Evolutionary conservation across 2,797 vertebrate genomes (phyloP), one percentile per base, ranked within the genome.

Genomic region (Hypotaenidia okinawae): DNA sequence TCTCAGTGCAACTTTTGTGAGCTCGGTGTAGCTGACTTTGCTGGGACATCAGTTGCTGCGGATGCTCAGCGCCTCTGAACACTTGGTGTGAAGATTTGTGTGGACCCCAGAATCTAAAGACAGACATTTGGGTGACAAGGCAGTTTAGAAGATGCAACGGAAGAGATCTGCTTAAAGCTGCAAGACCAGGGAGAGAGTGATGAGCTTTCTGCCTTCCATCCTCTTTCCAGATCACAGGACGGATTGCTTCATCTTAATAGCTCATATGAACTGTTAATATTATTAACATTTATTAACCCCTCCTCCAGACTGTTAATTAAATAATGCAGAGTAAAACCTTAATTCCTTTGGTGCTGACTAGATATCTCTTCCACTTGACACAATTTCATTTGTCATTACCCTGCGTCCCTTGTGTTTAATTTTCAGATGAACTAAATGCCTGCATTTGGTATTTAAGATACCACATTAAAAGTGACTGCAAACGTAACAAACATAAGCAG

Each of bases 221-320:
- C 33, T 78, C 66, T 84, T 93, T 73, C 30, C 49, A 90, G 74
- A 68, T 88, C 1, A 5, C 25, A 80, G 59, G 32, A 62, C 5
- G 16, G 28, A 81, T 89, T 78, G 33, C 41, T 95, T 91, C 32
- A 51, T 90, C 32, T 94, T 84, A 90, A 93, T 68, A 90, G 18
- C 35, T 86, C 2, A 0, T 77, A 82, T 25, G 43, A 92, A 78
- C 90, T 83, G 33, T 80, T 91, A 87, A 87, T 95, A 87, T 83
- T 93, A 80, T 94, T 93, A 95, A 87, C 79, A 82, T 94, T 84
- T 97, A 94, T 93, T 94, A 95, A 96, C 85, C 74, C 83, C 68
- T 94, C 70, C 57, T 83, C n/a, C 16, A 85, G 57, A 77, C 52
- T 90, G 75, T 91, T 95, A 94, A 94, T 96, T 94, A 96, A 96